A percentile compares a stretch with the other conserved stretches of the same genome.
Conservation (phyloP, 2,888 invertebrate species). For the Pimpla rufipes region DNA sequence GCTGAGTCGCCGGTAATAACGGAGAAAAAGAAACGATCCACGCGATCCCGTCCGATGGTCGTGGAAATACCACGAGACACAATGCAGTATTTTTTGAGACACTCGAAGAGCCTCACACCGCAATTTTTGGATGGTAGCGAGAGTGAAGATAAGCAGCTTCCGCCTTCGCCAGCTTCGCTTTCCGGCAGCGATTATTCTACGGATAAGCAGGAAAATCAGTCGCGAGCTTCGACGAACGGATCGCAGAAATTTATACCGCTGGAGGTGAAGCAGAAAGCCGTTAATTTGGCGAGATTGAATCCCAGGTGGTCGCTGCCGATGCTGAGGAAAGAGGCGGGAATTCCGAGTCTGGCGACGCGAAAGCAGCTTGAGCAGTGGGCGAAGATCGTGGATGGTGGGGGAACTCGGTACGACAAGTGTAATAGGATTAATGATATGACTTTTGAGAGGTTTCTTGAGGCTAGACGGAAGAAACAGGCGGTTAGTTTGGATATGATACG, state of each 20-base stretch:
- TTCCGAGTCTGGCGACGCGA: neutral
- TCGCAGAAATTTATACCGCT: slow-evolving; percentile 31
- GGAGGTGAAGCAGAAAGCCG: slow-evolving; percentile 48
- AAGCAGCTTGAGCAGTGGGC: slow-evolving; percentile 54
- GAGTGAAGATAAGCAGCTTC: slow-evolving; percentile 31
- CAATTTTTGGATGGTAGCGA: too few relatives aligned
- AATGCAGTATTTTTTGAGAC: neutral
- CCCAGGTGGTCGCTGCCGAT: slow-evolving; percentile 51
- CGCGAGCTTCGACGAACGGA: too few relatives aligned
- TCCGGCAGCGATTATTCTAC: slow-evolving; percentile 32
- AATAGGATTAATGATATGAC: slow-evolving; percentile 45
- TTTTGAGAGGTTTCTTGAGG: slow-evolving; percentile 52
- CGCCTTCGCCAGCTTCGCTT: slow-evolving; percentile 50
- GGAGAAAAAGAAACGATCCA: too few relatives aligned
- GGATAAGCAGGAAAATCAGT: too few relatives aligned
- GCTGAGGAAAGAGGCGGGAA: slow-evolving; percentile 21
- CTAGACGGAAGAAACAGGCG: neutral
- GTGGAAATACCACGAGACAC: neutral
- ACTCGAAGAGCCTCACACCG: neutral
- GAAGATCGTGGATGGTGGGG: slow-evolving; percentile 49
- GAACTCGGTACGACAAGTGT: slow-evolving; percentile 55
- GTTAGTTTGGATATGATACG: slow-evolving; percentile 45
- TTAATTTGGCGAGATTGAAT: slow-evolving; percentile 48
- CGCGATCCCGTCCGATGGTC: neutral
- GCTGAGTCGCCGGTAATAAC: neutral